Conservation (phyloP, 2,797 vertebrate genomes). For the Tiaroga cobitis region DNA sequence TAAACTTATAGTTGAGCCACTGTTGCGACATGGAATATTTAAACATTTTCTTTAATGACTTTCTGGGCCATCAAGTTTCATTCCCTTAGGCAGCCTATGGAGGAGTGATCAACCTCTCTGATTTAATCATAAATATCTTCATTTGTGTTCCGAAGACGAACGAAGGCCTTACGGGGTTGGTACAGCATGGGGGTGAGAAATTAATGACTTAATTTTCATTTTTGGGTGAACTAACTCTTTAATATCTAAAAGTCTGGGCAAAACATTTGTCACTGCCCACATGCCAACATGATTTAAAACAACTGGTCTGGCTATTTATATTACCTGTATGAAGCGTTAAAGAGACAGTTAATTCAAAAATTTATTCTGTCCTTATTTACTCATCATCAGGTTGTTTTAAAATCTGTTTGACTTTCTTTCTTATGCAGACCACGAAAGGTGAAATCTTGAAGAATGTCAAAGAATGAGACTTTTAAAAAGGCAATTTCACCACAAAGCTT, state of each 20-base stretch:
- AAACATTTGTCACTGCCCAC: constrained; percentile 17
- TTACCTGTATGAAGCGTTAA: not conserved
- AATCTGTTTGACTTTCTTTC: not conserved
- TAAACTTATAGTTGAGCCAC: too few relatives aligned
- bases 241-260: constrained; percentile 38
- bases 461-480: not conserved
- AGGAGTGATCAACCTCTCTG: too few relatives aligned
- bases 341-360: not conserved
- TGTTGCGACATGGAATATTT: too few relatives aligned
- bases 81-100: too few relatives aligned
- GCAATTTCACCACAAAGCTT: not conserved
- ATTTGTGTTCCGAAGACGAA: too few relatives aligned
- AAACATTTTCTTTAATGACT: too few relatives aligned
- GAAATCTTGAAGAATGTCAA: not conserved
- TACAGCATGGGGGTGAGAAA: too few relatives aligned
- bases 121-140: too few relatives aligned
- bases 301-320: not conserved
- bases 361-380: not conserved
- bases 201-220: too few relatives aligned
- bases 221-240: too few relatives aligned
- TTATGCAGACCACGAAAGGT: not conserved
- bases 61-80: too few relatives aligned
- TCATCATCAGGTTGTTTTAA: not conserved
- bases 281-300: constrained; percentile 23
- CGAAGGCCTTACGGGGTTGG: too few relatives aligned